Conservation (phyloP, 2,113 vertebrate genomes). For the Eubucco bourcierii region DNA sequence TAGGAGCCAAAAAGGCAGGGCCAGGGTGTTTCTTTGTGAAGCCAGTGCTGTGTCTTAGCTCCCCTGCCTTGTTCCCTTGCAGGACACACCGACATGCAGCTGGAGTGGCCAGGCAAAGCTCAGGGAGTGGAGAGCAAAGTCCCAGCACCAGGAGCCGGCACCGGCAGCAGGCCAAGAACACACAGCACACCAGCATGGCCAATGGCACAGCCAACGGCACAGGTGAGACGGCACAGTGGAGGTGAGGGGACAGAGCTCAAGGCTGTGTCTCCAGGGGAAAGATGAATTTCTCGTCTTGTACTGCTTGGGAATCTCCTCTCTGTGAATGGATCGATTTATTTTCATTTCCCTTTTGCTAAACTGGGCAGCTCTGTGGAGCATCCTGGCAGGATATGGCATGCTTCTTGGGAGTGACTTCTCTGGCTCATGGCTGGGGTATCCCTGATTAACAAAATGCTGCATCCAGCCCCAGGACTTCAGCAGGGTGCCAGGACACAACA, state of each 20-base stretch:
- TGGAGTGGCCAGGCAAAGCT: constrained; percentile 51
- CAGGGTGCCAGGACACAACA: neutral
- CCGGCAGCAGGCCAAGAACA: constrained; percentile 72
- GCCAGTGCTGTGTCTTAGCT: neutral
- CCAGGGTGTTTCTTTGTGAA: neutral
- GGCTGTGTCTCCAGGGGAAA: neutral
- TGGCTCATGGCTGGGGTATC: neutral
- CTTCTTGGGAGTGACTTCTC: neutral
- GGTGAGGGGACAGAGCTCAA: neutral
- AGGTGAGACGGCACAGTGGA: neutral
- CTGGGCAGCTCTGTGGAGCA: accelerated
- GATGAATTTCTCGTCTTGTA: neutral
- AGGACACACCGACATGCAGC: constrained; percentile 78
- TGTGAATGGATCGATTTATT: neutral
- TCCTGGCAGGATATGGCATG: neutral
- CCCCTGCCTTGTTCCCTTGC: neutral
- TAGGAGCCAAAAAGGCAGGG: accelerated
- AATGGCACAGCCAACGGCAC: constrained; percentile 56
- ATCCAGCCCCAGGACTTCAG: neutral
- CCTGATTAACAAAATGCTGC: neutral
- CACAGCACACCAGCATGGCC: constrained; percentile 27
- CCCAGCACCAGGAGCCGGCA: constrained; percentile 62
- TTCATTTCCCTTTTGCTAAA: neutral
- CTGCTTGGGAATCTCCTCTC: neutral
- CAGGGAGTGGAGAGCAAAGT: constrained; percentile 71